Evolutionary conservation across 2,797 vertebrate genomes (phyloP).

Genomic region (Intellagama lesueurii): DNA sequence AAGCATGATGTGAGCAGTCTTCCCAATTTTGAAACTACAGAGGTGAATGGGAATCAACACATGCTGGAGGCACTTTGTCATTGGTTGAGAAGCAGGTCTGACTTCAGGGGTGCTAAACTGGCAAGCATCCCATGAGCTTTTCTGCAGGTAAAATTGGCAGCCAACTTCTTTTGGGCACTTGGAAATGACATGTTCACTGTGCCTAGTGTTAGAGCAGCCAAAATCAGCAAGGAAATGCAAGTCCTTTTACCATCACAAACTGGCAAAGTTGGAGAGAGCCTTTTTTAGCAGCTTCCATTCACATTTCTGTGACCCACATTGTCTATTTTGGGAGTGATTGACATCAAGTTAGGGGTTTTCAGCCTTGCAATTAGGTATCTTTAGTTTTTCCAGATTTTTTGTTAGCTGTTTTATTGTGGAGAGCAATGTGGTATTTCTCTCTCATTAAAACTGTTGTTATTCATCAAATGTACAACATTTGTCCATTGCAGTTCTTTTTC

Average conservation of each 20-base stretch:
- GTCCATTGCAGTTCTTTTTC: background rate
- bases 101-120: too few species aligned
- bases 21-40: background rate
- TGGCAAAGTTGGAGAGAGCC: background rate
- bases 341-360: background rate
- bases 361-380: background rate
- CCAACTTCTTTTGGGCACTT: background rate
- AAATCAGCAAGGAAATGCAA: background rate
- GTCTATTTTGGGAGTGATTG: background rate
- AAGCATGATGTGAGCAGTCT: background rate
- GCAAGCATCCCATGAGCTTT: background rate
- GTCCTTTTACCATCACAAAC: background rate
- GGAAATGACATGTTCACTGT: background rate
- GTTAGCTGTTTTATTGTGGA: background rate
- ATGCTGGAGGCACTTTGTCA: background rate
- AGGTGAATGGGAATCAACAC: background rate
- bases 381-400: background rate
- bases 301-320: background rate
- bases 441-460: slow-evolving; percentile 9
- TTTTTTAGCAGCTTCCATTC: background rate
- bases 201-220: background rate
- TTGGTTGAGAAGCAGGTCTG: too few species aligned
- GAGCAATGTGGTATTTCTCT: background rate
- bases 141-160: background rate
- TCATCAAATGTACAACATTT: background rate